A percentile compares a stretch with the other conserved stretches of the same genome.
Evolutionary conservation across 2,888 invertebrate species (phyloP).

Genomic region (Drosophila quinaria): DNA sequence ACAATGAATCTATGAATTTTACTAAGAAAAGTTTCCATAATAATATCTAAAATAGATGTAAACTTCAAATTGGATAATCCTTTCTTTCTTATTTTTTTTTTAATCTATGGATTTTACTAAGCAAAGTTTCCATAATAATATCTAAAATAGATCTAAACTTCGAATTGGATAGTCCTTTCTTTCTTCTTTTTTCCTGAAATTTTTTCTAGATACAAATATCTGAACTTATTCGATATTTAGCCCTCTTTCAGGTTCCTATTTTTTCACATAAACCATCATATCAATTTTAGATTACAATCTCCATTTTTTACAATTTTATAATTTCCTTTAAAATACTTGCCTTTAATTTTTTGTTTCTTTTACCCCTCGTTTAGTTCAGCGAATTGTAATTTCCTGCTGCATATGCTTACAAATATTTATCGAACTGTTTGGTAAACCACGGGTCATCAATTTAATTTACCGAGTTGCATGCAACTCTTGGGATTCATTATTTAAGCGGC

Average conservation of each 20-base stretch:
- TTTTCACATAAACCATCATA: neutral
- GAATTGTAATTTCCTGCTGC: slow-evolving; percentile 55
- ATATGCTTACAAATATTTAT: slow-evolving; percentile 52
- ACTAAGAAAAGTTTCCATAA: too few relatives aligned
- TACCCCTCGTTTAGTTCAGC: slow-evolving; percentile 14
- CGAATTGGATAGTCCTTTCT: too few relatives aligned
- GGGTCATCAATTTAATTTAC: slow-evolving; percentile 44
- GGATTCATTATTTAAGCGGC: slow-evolving; percentile 65
- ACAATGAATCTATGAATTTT: too few relatives aligned
- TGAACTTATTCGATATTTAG: neutral
- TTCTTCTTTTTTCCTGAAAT: neutral
- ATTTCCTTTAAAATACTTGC: slow-evolving; percentile 34
- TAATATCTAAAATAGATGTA: too few relatives aligned
- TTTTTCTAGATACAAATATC: neutral
- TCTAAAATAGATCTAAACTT: too few relatives aligned
- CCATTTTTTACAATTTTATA: neutral
- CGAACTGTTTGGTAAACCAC: slow-evolving; percentile 38
- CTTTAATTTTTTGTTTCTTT: neutral
- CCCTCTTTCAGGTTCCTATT: neutral
- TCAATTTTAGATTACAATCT: slow-evolving; percentile 21
- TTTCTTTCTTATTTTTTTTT: neutral
- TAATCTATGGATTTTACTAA: too few relatives aligned
- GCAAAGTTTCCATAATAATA: too few relatives aligned
- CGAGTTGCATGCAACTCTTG: slow-evolving; percentile 43
- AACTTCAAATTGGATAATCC: too few relatives aligned